Base-by-base conservation (phyloP, 2,888 invertebrate genomes). In the Ormyrus nitidulus region DNA sequence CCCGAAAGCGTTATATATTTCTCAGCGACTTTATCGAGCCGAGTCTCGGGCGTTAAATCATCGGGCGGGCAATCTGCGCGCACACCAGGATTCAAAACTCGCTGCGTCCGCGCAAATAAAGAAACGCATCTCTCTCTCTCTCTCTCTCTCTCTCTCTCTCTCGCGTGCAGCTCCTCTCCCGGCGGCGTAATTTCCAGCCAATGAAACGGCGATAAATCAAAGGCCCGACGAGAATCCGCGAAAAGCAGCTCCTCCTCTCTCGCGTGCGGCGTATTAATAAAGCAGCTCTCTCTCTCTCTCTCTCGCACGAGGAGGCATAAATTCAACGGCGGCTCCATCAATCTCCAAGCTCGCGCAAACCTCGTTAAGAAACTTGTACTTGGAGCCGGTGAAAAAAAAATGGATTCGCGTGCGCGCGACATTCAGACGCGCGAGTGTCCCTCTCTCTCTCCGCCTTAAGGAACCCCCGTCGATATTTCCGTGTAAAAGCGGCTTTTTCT, bases 281-380 rank as follows among this genome's bases (percentile, higher is more conserved):
- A 78, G 61, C 51, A 13, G 13, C 54, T 54, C 69, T 2, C 34
- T 34, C 34, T 34, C 34, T 34, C 34, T 34, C 34, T 4, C 34
- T 44, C 46, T 34, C 80, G 82, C 74, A 81, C 59, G 77, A 75
- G 49, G 34, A 73, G 84, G 81, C 70, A 79, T 74, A 79, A 82
- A 83, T 84, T 84, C 72, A 74, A 65, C 65, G 53, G 65, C 87
- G 85, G 84, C 80, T 85, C 85, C 89, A 90, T 90, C 89, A 89
- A 90, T 90, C 90, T 89, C 88, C 84, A 82, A 48, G 49, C 53
- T 56, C 84, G 86, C 44, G n/a, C 34, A 34, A 34, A n/a, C 85
- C 89, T 89, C 89, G 89, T 90, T 89, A 90, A 89, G 88, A 87
- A 86, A 85, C 54, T 53, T 53, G 48, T 58, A 19, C 71, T 11